Evolutionary conservation across 2,113 vertebrate genomes (phyloP), one percentile per base, ranked within the genome.

Genomic region (Brachionichthys hirsutus): DNA sequence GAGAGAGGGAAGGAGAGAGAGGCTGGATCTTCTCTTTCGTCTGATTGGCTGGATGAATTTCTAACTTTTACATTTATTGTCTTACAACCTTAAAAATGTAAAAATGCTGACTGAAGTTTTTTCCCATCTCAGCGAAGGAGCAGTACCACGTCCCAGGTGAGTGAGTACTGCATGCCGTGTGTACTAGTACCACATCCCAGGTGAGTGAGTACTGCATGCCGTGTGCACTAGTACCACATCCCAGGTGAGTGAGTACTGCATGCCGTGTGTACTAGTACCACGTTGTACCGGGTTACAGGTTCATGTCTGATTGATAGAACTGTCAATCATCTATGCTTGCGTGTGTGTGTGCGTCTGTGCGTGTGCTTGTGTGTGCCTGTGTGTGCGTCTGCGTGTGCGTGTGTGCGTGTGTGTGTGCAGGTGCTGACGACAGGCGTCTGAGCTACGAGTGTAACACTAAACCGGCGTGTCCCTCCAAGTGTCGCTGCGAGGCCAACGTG

Each of bases 371-470:
- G 24, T 30, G 24, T 30, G 24, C 6, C 3, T 30, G 24, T 30
- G 24, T 30, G 24, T 30, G 24, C 6, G 24, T 30, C 36, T 62
- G n/a, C 53, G 54, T 15, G 10, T 62, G 18, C 49, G 52, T 70
- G 45, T 50, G 56, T 76, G 46, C 64, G 36, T 54, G 18, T 56
- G 24, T 50, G n/a, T 22, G 15, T 73, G 1, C 84, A 98, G 97
- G 96, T 38, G 89, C 94, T 0, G 96, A 97, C 62, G 94, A 95
- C 68, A 89, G 93, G 47, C 94, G 93, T 36, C 90, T 95, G 46
- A 97, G 92, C 86, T 94, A 92, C 0, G 95, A 98, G 80, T 99
- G 97, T 70, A 95, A 92, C 89, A 95, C 93, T 0, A 95, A 97
- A 0, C 92, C 94, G 0, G 87, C 93, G 70, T 99, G 97, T 78